Evolutionary conservation across 2,797 vertebrate genomes (phyloP).

Genomic region (Octomys mimax): DNA sequence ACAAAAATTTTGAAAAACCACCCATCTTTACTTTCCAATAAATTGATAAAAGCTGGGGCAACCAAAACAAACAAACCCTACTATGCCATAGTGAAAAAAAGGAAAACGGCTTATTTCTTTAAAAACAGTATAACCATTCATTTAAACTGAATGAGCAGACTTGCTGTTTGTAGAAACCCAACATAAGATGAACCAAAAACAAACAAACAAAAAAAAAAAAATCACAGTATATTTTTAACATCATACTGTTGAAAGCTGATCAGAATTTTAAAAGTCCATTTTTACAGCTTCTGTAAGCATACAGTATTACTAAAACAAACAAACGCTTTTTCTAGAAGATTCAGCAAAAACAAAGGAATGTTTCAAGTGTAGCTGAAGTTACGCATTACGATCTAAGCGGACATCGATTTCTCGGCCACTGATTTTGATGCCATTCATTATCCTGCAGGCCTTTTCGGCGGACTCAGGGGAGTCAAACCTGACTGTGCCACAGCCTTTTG

Average conservation of each 20-base stretch:
- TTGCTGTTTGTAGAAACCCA: constrained; percentile 95
- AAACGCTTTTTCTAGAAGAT: constrained; percentile 93
- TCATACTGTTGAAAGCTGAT: constrained; percentile 92
- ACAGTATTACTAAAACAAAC: constrained; percentile 88
- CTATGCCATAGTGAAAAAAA: constrained; percentile 87
- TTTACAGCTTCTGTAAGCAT: constrained; percentile 90
- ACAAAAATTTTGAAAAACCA: constrained; percentile 81
- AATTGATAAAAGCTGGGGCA: constrained; percentile 80
- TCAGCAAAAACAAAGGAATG: constrained; percentile 93
- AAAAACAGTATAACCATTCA: constrained; percentile 94
- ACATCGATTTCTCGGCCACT: constrained; percentile 99
- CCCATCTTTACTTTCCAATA: constrained; percentile 84
- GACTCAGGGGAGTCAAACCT: constrained; percentile 97
- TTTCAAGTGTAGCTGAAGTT: constrained; percentile 89
- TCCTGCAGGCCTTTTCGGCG: constrained; percentile 97
- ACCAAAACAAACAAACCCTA: constrained; percentile 87
- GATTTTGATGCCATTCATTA: constrained; percentile 99
- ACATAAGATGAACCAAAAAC: constrained; percentile 89
- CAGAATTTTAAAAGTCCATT: constrained; percentile 90
- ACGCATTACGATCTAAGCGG: constrained; percentile 97
- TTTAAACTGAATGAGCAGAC: constrained; percentile 95
- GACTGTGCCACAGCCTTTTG: constrained; percentile 99
- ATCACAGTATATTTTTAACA: constrained; percentile 93
- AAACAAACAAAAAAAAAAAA: constrained; percentile 83
- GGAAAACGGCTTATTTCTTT: constrained; percentile 92